Evolutionary conservation across 2,888 invertebrate genomes (phyloP).

Genomic region (Brachylomia viminalis): DNA sequence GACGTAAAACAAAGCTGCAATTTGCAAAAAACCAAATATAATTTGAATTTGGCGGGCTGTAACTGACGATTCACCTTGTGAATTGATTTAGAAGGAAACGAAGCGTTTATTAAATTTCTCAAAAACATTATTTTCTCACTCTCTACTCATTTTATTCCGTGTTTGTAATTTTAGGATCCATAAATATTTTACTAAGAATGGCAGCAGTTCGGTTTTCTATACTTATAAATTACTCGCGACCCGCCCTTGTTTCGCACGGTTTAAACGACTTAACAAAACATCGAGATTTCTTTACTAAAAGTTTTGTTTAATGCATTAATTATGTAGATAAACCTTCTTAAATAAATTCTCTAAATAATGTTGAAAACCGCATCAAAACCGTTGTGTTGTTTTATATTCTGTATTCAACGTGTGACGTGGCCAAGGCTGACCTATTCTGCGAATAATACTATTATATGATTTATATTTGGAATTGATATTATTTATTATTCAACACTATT

Average conservation of each 20-base stretch:
- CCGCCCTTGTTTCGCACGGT: neutral
- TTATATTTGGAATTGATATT: neutral
- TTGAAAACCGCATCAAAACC: neutral
- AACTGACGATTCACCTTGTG: no score
- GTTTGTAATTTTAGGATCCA: constrained; percentile 8
- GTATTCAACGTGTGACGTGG: neutral
- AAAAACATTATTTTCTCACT: neutral
- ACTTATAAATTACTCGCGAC: neutral
- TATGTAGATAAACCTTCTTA: neutral
- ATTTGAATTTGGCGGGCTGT: no score
- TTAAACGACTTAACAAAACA: neutral
- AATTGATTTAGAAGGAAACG: constrained; percentile 23
- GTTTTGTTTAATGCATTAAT: neutral
- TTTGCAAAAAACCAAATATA: no score
- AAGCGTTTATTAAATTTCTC: neutral
- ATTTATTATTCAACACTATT: constrained; percentile 28
- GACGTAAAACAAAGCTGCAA: no score
- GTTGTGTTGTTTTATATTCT: neutral
- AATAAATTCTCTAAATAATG: neutral
- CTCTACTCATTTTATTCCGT: neutral
- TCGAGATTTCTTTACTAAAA: neutral
- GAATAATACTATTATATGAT: constrained; percentile 20
- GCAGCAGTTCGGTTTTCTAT: neutral
- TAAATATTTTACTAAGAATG: constrained; percentile 21
- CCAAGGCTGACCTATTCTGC: neutral